Evolutionary conservation across 2,888 invertebrate genomes (phyloP), one percentile per base, ranked within the genome.

Genomic region (Sphaeridia pumilis): DNA sequence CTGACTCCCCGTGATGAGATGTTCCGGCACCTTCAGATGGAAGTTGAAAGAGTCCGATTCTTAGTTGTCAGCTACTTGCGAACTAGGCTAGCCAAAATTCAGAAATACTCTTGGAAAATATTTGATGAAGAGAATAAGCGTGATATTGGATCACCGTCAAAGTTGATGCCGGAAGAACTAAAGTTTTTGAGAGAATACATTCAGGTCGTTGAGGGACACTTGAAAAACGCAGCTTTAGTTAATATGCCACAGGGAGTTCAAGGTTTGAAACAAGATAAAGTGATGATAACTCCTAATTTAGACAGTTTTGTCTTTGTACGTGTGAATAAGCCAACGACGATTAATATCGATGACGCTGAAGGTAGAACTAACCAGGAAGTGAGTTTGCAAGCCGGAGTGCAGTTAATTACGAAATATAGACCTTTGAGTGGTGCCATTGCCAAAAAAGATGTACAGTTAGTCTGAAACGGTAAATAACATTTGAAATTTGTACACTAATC

Each of bases 181-280:
- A 52, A 52, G 21, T 55, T 52, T 34, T 34, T 55, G 25, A 55
- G 43, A 46, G 55, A 55, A 36, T 55, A 55, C 28, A 36, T 55
- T 25, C 34, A 52, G 34, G 35, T 52, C 20, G 3, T 55, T 4
- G 55, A 52, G 21, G 49, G 45, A 12, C 55, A 55, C 31, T 49
- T 55, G 41, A 34, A 26, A 7, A 49, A 28, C 22, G 41, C 45
- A 2, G 52, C 36, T 22, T 12, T 34, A 5, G 31, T 31, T n/a
- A 25, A 55, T 26, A 55, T 55, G 55, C 55, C 55, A 2, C 21
- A 22, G 10, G 17, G 22, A 3, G 26, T 49, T 12, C 27, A 49
- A n/a, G 28, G 14, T 5, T 28, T 48, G n/a, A 22, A 38, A 17
- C 45, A 41, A 24, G 41, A 48, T 20, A 21, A 38, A 31, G 21